Evolutionary conservation across 2,797 vertebrate genomes (phyloP).

Genomic region (Coluber constrictor): DNA sequence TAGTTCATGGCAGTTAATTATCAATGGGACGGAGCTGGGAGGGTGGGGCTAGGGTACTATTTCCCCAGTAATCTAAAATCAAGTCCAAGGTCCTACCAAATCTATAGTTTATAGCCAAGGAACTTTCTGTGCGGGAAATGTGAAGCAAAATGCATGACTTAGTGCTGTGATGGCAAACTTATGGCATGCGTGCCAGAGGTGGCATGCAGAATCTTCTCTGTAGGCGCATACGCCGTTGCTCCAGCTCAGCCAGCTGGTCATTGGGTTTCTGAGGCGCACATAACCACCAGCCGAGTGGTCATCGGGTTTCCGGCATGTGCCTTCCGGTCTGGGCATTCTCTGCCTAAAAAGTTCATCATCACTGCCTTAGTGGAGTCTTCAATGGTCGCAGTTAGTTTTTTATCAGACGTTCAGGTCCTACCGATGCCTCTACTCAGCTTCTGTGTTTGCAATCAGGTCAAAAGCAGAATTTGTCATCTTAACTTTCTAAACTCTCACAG

Average conservation of each 20-base stretch:
- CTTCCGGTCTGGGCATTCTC: no score
- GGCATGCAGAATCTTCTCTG: no score
- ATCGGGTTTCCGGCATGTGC: no score
- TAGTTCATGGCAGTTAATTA: conserved; percentile 57
- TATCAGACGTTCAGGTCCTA: background rate
- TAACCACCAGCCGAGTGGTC: no score
- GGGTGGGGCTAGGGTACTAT: conserved; percentile 43
- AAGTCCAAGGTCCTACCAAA: conserved; percentile 42
- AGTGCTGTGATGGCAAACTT: background rate
- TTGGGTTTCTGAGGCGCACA: no score
- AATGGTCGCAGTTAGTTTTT: background rate
- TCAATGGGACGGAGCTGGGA: conserved; percentile 42
- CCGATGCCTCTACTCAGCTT: background rate
- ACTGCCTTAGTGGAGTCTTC: background rate
- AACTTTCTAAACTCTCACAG: background rate
- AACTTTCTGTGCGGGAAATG: conserved; percentile 5
- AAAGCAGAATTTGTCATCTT: background rate
- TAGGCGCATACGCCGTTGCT: no score
- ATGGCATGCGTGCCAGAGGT: no score
- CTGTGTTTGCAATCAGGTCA: background rate
- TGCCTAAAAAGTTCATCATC: no score
- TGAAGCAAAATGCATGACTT: background rate
- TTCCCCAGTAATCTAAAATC: conserved; percentile 51
- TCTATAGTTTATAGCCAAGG: conserved; percentile 45
- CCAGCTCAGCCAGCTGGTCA: no score